Conservation (phyloP, 1,140 invertebrate genomes). For the Nebria ingens region DNA sequence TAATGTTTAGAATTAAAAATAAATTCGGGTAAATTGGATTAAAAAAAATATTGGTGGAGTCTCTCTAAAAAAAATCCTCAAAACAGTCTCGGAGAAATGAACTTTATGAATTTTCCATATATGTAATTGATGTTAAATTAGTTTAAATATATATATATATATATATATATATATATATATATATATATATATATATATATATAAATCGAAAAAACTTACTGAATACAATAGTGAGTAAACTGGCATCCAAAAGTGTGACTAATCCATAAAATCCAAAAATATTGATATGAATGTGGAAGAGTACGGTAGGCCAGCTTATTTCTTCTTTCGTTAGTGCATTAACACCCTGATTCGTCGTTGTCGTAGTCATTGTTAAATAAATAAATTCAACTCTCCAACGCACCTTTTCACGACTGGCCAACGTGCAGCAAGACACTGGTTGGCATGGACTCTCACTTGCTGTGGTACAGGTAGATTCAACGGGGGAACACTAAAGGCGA, state of each 20-base stretch:
- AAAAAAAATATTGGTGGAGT: too few species aligned
- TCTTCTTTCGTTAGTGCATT: slow-evolving; percentile 37
- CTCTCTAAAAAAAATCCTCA: too few species aligned
- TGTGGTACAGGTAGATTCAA: neutral
- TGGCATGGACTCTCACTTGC: neutral
- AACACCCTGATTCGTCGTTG: neutral
- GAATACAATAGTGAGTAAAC: slow-evolving; percentile 48
- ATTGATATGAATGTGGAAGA: slow-evolving; percentile 58
- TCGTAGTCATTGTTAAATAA: neutral
- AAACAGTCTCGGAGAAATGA: too few species aligned
- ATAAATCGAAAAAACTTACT: too few species aligned
- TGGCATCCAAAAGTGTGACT: slow-evolving; percentile 45
- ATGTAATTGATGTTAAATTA: too few species aligned
- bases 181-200: too few species aligned
- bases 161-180: too few species aligned
- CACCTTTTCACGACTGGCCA: neutral
- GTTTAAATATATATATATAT: too few species aligned
- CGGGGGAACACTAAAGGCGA: neutral
- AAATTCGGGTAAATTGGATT: too few species aligned
- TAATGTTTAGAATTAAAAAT: too few species aligned
- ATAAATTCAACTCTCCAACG: slow-evolving; percentile 3
- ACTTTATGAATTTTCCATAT: too few species aligned
- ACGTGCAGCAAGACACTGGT: neutral
- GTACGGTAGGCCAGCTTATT: slow-evolving; percentile 50
- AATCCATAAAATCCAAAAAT: slow-evolving; percentile 49